A percentile compares a stretch with the other conserved stretches of the same genome.
These are phyloP conservation scores for Neoniphon sammara DNA, from an alignment of 2,797 vertebrate species.

Conservation along the genomic window DNA sequence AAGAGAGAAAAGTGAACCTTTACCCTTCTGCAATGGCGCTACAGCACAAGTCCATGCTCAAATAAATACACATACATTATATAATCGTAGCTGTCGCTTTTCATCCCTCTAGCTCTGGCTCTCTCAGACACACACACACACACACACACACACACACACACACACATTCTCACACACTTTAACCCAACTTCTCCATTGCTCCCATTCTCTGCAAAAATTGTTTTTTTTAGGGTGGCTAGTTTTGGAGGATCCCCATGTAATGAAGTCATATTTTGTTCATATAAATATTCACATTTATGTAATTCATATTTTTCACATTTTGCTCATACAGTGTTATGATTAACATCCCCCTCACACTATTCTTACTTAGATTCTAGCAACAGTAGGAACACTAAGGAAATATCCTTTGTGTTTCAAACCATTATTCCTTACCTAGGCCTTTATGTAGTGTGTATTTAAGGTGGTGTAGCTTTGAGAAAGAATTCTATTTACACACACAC, in stretches of 20 bases:
- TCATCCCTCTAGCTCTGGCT: neutral
- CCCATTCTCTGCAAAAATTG: neutral
- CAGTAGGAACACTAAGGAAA: no score
- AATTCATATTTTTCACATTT: no score
- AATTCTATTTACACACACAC: slow-evolving; percentile 4
- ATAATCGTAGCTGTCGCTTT: neutral
- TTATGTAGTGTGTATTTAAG: slow-evolving; percentile 17
- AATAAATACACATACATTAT: neutral
- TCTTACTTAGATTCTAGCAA: no score
- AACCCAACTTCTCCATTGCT: neutral
- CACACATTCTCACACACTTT: neutral
- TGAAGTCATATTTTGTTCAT: no score
- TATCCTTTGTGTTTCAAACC: neutral
- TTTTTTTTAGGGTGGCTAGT: no score
- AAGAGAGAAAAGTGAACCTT: neutral
- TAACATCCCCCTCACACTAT: no score
- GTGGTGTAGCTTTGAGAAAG: slow-evolving; percentile 1
- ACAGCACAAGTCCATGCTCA: neutral
- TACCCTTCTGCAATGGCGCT: no score
- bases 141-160: neutral
- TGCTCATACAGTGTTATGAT: no score
- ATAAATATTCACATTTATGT: no score
- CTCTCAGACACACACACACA: neutral
- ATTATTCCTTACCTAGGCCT: neutral
- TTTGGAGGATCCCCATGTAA: no score